Base-by-base conservation (phyloP, 1,140 invertebrate genomes). In the Drosophila melanica region DNA sequence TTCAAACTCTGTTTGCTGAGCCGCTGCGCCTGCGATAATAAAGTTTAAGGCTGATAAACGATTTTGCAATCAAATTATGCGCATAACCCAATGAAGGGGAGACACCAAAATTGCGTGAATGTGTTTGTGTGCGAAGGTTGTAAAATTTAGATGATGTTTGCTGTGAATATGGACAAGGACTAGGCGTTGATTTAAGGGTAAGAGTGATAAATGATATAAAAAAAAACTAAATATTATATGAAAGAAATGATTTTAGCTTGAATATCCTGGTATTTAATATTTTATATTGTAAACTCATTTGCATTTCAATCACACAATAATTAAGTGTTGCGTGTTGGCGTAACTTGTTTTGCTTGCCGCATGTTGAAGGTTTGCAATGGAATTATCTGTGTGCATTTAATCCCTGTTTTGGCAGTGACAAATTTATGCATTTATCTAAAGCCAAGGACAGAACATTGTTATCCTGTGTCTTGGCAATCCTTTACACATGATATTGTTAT, bases 401-500 rank as follows among this genome's bases (percentile, higher is more conserved):
- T 50, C 45, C 58, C 50, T 58, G 14, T n/a, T 55, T 50, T 42
- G 66, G 42, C 51, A 50, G 35, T 62, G 71, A 74, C 71, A 69
- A 69, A 69, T 74, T 55, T 74, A 62, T 74, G 71, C 51, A 69
- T 70, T 74, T 70, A 62, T 45, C 37, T 35, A 35, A 48, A 55
- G 71, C 66, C 51, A 55, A 57, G 10, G 41, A 68, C 58, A 74
- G 62, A 35, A 35, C 8, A 3, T 66, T 23, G 44, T 41, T 70
- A 45, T 44, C 50, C 33, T 50, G 27, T 58, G 30, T 57, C 23
- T 37, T 44, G 47, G 44, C 53, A 57, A 66, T 65, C 54, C 47
- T 33, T 53, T 53, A 16, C 75, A 76, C 44, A 76, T 76, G 79
- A 87, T 79, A 82, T 87, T 78, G 82, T 86, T 86, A 87, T 86